Evolutionary conservation across 23 tunicate genomes (phyloP), one percentile per base, ranked within the genome.

Genomic region (Halocynthia aurantium): DNA sequence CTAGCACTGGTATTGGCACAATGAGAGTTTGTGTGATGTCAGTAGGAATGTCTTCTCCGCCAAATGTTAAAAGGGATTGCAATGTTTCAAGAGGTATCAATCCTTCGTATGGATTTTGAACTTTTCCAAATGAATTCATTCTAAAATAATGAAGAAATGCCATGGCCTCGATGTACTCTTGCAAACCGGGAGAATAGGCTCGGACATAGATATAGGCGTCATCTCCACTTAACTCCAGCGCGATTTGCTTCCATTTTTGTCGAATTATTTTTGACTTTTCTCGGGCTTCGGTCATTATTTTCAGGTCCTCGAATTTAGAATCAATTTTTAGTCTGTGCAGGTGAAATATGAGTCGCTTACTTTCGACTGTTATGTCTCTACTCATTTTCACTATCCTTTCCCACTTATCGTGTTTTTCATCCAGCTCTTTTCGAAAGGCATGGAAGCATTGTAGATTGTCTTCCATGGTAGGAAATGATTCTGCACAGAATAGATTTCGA

Each of bases 111-210:
- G 77, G 67, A 53, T 67, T 53, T 31, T 76, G 53, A 53, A 51
- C 19, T 18, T 50, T 8, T 0, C 18, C 13, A 4, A 62, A 19
- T 50, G 52, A 40, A 9, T 75, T 61, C 31, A 22, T 66, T 52
- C 50, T 66, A n/a, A 84, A 53, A 67, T 64, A 84, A 13, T 67
- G 40, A 55, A 84, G 19, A 53, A 84, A 76, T 18, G 87, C 64
- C 55, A 22, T 68, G 17, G 87, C 87, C 56, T 84, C 87, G 18
- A 84, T 84, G 69, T 66, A 84, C 49, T 84, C 87, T 40, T 84
- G 87, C n/a, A 84, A 57, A 20, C 87, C 87, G 11, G 81, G 67
- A 6, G 87, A 84, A 56, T 58, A 84, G 12, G 82, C 87, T 18
- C 82, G 69, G 8, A 84, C 49, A 55, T 63, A 84, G 60, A 62